Conservation (phyloP, 2,888 invertebrate genomes). For the Euplexia lucipara region DNA sequence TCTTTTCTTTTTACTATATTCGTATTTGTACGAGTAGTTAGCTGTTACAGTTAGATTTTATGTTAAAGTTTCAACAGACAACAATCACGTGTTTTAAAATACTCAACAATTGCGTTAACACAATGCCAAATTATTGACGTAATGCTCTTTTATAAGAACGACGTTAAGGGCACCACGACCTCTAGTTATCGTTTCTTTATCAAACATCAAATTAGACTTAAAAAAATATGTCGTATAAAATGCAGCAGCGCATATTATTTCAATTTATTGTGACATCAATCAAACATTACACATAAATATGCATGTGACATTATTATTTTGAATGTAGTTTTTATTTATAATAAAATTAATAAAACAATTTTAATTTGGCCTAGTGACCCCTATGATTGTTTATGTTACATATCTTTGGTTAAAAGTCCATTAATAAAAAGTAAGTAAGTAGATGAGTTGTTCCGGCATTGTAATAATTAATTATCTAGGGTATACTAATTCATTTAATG, state of each 20-base stretch:
- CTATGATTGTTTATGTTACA: conserved; percentile 13
- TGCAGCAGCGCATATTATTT: conserved; percentile 11
- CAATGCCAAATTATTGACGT: conserved; percentile 52
- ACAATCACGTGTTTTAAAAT: conserved; percentile 17
- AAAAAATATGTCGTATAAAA: conserved; percentile 8
- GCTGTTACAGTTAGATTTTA: too few species aligned
- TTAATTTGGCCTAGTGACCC: conserved; percentile 29
- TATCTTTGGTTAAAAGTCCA: conserved; percentile 26
- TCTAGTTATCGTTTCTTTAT: conserved; percentile 45
- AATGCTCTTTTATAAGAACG: conserved; percentile 43
- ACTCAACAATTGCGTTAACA: conserved; percentile 17
- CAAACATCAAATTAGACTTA: conserved; percentile 35
- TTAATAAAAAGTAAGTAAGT: conserved; percentile 5
- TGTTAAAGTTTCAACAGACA: background rate
- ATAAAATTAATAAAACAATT: conserved; percentile 17
- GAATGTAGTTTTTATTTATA: conserved; percentile 18
- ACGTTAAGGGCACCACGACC: conserved; percentile 47
- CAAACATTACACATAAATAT: conserved; percentile 15
- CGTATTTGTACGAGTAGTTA: too few species aligned
- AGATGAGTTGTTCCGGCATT: too few species aligned
- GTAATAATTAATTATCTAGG: too few species aligned
- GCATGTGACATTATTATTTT: background rate
- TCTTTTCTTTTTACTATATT: too few species aligned
- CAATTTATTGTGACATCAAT: background rate
- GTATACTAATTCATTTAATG: too few species aligned